Evolutionary conservation across 1,140 invertebrate species (phyloP), one percentile per base, ranked within the genome.

Genomic region (Conopomorpha cramerella): DNA sequence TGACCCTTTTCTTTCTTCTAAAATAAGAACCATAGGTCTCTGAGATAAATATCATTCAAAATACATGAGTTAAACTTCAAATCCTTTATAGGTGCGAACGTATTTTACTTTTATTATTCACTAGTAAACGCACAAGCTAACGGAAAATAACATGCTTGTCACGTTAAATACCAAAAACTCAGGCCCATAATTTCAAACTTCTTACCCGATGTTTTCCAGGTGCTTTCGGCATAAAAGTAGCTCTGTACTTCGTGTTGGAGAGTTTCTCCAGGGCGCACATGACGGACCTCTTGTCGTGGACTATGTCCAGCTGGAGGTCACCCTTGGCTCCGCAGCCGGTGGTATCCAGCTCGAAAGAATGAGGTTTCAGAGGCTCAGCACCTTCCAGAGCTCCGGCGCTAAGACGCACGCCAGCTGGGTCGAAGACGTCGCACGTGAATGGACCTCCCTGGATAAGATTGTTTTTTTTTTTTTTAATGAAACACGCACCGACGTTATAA

Each of bases 361-460:
- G 92, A 47, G 80, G 92, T 63, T 78, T 88, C 67, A 86, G 52
- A 0, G 92, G 87, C 47, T 90, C 79, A 19, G 89, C 87, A 25
- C 89, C 87, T 56, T 96, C 92, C 2, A 86, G 50, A 1, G 83
- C 84, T 6, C 70, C 70, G 2, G 68, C 61, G 37, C 80, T 80
- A 33, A 94, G 87, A 39, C 89, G 86, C 10, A 97, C 88, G 10
- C 92, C 90, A 43, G 92, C 88, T 0, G 96, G 91, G 76, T 99
- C 96, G 53, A 96, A 99, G 0, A 99, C 96, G 59, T 96, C 93
- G 60, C 96, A 98, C 1, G 91, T 92, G 73, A 98, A 99, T 2
- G 96, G 96, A 34, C 94, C 94, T 30, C 95, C 96, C 71, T 83
- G 49, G 31, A 58, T 51, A 34, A 23, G n/a, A 36, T 30, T 14